phyloP scores from a whole-genome alignment of 2,113 vertebrate species.

The Microtus richardsoni region DNA sequence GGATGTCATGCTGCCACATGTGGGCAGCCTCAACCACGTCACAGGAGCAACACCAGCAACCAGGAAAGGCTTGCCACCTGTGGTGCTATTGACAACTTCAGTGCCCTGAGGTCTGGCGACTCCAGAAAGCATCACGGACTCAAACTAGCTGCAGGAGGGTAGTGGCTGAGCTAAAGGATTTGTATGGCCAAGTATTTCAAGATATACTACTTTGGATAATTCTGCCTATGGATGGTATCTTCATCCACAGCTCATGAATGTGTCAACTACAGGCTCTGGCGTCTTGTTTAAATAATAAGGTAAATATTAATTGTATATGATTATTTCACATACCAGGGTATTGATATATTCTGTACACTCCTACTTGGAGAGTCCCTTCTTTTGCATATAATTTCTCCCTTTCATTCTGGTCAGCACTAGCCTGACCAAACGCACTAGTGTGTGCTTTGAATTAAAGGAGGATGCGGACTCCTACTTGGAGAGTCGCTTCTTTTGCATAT shows the following conservation, averaged over 20 bases:
- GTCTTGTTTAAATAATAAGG: constrained; percentile 39
- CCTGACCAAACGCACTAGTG: not conserved
- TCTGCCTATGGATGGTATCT: not conserved
- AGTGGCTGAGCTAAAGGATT: constrained; percentile 10
- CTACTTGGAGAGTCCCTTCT: not conserved
- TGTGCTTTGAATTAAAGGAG: not conserved
- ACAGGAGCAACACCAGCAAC: not conserved
- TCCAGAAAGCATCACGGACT: constrained; percentile 41
- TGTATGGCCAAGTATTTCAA: constrained; percentile 36
- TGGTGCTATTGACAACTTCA: not conserved
- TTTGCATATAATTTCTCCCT: constrained; percentile 25
- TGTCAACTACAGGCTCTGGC: constrained; percentile 3
- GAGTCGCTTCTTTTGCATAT: constrained; percentile 10
- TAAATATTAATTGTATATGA: constrained; percentile 10
- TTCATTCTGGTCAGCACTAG: not conserved
- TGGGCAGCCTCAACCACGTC: not conserved
- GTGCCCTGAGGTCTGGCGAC: not conserved
- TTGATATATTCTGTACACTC: not conserved
- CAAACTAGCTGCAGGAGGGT: constrained; percentile 8
- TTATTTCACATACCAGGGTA: not conserved
- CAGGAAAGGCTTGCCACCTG: not conserved
- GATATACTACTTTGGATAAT: not conserved
- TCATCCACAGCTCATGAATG: not conserved
- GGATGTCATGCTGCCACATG: not conserved
- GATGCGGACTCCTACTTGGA: too few relatives aligned